Conservation (phyloP, 2,113 vertebrate genomes). For the Chrysochloris asiatica region DNA sequence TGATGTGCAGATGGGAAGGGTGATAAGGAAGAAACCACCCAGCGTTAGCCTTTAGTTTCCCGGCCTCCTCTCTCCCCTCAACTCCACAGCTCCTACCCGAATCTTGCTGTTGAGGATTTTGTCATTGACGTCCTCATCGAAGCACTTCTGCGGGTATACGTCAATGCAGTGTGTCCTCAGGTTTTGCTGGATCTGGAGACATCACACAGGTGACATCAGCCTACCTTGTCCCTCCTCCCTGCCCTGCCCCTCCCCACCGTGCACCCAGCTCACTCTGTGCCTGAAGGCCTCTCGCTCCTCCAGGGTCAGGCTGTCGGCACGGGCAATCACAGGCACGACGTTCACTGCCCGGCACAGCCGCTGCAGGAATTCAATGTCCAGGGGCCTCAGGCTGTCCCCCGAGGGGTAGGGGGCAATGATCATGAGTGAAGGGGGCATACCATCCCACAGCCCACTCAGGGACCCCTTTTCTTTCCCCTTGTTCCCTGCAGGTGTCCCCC, state of each 20-base stretch:
- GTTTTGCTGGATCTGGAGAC: constrained; percentile 91
- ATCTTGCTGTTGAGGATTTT: constrained; percentile 90
- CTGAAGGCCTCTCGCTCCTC: constrained; percentile 90
- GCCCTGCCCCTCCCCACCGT: neutral
- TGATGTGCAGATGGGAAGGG: neutral
- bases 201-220: neutral
- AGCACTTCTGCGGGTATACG: constrained; percentile 93
- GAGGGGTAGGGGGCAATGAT: neutral
- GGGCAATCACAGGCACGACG: constrained; percentile 90
- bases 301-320: constrained; percentile 90
- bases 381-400: constrained; percentile 86
- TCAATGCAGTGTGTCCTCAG: constrained; percentile 89
- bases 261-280: constrained; percentile 70
- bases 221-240: neutral
- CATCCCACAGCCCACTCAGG: neutral
- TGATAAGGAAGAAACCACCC: neutral
- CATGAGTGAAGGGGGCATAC: neutral
- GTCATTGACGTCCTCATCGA: constrained; percentile 92
- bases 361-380: constrained; percentile 91
- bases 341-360: constrained; percentile 88
- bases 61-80: fast-evolving
- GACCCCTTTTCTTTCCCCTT: neutral
- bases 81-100: constrained; percentile 84
- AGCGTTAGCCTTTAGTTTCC: fast-evolving
- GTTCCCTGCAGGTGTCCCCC: too few species aligned